Conservation (phyloP, 2,797 vertebrate species). For the Sebastes iracundus region DNA sequence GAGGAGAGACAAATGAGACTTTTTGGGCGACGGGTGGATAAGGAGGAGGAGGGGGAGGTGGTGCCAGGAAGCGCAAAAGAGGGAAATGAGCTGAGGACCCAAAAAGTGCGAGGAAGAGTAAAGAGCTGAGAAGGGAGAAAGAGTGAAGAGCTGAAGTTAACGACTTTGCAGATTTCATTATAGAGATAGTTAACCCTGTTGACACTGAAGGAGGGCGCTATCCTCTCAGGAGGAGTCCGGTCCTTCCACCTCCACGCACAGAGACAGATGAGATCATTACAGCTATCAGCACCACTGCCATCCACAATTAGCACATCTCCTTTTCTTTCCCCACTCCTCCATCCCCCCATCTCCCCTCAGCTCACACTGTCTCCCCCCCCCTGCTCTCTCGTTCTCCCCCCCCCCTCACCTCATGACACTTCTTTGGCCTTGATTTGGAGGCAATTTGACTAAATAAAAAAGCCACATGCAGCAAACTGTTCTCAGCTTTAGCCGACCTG, state of each 20-base stretch:
- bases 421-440: conserved; percentile 75
- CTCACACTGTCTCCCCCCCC: conserved; percentile 57
- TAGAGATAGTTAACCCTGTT: conserved; percentile 89
- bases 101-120: conserved; percentile 78
- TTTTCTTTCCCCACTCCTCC: conserved; percentile 63
- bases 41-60: neutral
- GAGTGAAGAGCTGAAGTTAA: conserved; percentile 83
- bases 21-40: conserved; percentile 8
- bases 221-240: conserved; percentile 83
- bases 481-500: conserved; percentile 51
- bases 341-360: conserved; percentile 50
- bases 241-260: conserved; percentile 84
- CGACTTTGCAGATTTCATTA: conserved; percentile 88
- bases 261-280: conserved; percentile 88
- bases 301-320: conserved; percentile 86
- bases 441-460: conserved; percentile 79
- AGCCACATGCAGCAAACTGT: conserved; percentile 73
- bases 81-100: conserved; percentile 71
- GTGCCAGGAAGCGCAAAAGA: conserved; percentile 33
- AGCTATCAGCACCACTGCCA: conserved; percentile 85
- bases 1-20: conserved; percentile 35
- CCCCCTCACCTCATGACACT: conserved; percentile 72
- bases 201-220: conserved; percentile 85
- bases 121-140: conserved; percentile 83
- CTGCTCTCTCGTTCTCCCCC: conserved; percentile 23